phyloP scores from a whole-genome alignment of 2,888 invertebrate species.

The Thysanoteuthis rhombus region DNA sequence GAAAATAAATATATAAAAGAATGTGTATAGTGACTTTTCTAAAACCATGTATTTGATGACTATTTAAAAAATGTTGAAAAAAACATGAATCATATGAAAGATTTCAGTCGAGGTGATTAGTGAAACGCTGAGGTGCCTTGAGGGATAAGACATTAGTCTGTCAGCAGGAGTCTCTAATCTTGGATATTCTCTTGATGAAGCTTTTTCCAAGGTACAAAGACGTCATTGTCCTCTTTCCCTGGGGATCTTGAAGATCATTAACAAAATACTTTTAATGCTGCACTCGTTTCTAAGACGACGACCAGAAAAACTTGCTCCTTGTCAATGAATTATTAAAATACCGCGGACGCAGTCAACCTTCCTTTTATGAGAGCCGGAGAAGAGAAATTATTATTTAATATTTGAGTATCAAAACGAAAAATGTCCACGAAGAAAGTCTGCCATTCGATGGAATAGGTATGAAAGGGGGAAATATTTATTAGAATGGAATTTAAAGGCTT shows the following conservation, averaged over 20 bases:
- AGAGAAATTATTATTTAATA: not conserved
- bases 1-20: not conserved
- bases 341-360: not conserved
- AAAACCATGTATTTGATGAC: too few species aligned
- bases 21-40: not conserved
- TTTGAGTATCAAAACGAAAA: not conserved
- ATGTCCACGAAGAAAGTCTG: not conserved
- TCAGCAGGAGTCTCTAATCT: not conserved
- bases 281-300: not conserved
- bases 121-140: not conserved
- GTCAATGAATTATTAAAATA: not conserved
- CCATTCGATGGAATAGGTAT: too few species aligned
- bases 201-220: not conserved
- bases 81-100: not conserved
- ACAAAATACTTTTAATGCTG: not conserved
- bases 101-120: not conserved
- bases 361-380: not conserved
- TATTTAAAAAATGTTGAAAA: not conserved
- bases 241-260: not conserved
- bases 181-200: not conserved
- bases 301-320: not conserved
- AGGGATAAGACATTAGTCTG: not conserved
- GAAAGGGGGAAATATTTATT: too few species aligned
- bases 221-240: not conserved
- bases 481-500: too few species aligned